Evolutionary conservation across 2,888 invertebrate species (phyloP).

Genomic region (Periphyllus acericola): DNA sequence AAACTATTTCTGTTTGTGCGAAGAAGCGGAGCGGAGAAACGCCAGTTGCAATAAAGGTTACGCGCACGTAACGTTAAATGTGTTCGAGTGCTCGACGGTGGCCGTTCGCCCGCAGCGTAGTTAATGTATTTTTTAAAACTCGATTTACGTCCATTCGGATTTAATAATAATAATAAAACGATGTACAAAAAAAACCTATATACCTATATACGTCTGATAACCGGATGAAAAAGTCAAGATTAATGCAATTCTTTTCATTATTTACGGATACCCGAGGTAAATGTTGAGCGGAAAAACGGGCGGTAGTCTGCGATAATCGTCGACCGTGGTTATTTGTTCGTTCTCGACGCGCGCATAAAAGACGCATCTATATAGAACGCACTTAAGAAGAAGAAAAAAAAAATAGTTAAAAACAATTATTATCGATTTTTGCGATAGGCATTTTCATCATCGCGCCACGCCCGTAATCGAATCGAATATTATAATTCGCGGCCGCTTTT

Average conservation of each 20-base stretch:
- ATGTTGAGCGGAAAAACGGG: not conserved
- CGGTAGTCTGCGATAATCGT: constrained; percentile 7
- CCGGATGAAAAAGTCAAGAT: constrained; percentile 41
- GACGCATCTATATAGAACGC: not conserved
- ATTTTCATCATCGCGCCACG: too few species aligned
- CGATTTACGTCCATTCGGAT: constrained; percentile 48
- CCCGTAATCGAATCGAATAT: too few species aligned
- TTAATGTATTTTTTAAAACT: constrained; percentile 54
- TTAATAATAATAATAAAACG: constrained; percentile 36
- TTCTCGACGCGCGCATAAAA: not conserved
- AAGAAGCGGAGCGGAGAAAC: not conserved
- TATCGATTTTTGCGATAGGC: too few species aligned
- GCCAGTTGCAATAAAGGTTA: constrained; percentile 39
- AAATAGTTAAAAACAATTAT: too few species aligned
- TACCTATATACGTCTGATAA: not conserved
- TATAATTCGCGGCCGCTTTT: too few species aligned
- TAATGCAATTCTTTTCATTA: constrained; percentile 45
- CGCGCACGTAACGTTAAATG: constrained; percentile 23
- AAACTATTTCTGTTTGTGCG: not conserved
- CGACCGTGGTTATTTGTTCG: not conserved
- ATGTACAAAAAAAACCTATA: not conserved
- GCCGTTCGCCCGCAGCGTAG: constrained; percentile 1
- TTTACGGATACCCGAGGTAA: constrained; percentile 48
- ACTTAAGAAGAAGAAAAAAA: not conserved
- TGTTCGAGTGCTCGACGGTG: not conserved